These are phyloP conservation scores for Nymphalis urticae DNA, from an alignment of 2,888 invertebrate genomes.

Conservation along the genomic window DNA sequence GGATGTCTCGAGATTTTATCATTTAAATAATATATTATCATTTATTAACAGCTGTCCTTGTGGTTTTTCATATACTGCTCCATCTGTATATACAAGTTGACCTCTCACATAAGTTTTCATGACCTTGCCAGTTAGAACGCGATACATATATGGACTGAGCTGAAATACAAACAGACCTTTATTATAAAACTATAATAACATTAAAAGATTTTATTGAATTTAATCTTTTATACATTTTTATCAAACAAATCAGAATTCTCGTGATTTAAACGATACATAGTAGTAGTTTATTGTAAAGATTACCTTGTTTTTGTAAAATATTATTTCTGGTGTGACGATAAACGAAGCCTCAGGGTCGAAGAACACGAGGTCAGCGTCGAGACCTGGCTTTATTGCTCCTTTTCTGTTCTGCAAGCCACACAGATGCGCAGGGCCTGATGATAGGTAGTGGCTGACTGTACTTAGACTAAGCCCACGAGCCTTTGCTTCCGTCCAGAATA, in stretches of 20 bases:
- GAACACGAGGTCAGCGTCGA: constrained; percentile 87
- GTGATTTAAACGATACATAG: constrained; percentile 1
- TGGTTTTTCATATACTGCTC: constrained; percentile 61
- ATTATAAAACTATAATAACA: neutral
- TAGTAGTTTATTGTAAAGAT: neutral
- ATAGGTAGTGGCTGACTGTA: constrained; percentile 82
- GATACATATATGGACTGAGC: constrained; percentile 86
- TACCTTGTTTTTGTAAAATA: constrained; percentile 86
- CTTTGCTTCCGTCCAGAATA: constrained; percentile 85
- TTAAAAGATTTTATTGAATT: too few relatives aligned
- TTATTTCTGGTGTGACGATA: constrained; percentile 77
- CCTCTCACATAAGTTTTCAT: constrained; percentile 85
- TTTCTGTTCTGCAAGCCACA: constrained; percentile 83
- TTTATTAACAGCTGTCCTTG: constrained; percentile 71
- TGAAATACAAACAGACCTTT: constrained; percentile 52
- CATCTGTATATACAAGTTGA: constrained; percentile 79
- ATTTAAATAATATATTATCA: constrained; percentile 24
- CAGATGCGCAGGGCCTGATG: constrained; percentile 82
- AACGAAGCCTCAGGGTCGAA: constrained; percentile 85
- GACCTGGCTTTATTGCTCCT: constrained; percentile 82
- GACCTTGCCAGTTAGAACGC: constrained; percentile 82
- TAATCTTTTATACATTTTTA: too few relatives aligned
- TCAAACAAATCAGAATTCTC: neutral
- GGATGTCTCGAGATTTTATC: neutral
- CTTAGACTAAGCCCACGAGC: constrained; percentile 76